A percentile compares a stretch with the other conserved stretches of the same genome.
These are phyloP conservation scores for Brachypodius melanocephalos DNA, from an alignment of 2,113 vertebrate species.

Conservation along the genomic window DNA sequence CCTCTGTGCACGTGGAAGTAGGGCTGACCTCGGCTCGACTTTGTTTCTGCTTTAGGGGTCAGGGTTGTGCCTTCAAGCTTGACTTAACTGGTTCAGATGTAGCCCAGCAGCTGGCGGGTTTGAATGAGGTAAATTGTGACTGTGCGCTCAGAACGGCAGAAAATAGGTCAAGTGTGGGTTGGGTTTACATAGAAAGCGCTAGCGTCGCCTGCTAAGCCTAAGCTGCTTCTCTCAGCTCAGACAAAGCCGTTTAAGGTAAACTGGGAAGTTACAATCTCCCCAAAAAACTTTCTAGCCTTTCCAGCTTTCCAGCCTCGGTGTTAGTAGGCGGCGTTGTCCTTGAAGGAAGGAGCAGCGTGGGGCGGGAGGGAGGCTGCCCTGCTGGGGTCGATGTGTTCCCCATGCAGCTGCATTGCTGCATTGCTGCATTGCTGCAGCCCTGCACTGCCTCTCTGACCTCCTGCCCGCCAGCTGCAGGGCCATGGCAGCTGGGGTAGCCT, in stretches of 20 bases:
- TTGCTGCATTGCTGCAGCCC: too few relatives aligned
- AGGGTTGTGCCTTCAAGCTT: constrained; percentile 42
- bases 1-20: neutral
- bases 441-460: neutral
- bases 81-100: constrained; percentile 33
- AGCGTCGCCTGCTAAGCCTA: constrained; percentile 14
- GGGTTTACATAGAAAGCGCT: constrained; percentile 56
- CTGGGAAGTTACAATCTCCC: constrained; percentile 13
- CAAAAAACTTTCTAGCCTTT: neutral
- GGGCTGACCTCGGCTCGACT: constrained; percentile 8
- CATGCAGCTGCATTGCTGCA: too few relatives aligned
- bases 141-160: constrained; percentile 9
- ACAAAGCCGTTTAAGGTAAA: constrained; percentile 60
- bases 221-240: constrained; percentile 30
- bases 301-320: neutral
- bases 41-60: constrained; percentile 20
- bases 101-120: constrained; percentile 44
- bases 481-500: neutral
- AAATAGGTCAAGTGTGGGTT: constrained; percentile 69
- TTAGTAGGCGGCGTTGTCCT: neutral
- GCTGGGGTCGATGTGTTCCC: fast-evolving
- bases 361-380: neutral
- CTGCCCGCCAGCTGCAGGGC: neutral
- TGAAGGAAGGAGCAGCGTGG: fast-evolving
- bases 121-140: constrained; percentile 57